These are phyloP conservation scores for Chymomyza amoena DNA, from an alignment of 2,888 invertebrate species.

Conservation along the genomic window DNA sequence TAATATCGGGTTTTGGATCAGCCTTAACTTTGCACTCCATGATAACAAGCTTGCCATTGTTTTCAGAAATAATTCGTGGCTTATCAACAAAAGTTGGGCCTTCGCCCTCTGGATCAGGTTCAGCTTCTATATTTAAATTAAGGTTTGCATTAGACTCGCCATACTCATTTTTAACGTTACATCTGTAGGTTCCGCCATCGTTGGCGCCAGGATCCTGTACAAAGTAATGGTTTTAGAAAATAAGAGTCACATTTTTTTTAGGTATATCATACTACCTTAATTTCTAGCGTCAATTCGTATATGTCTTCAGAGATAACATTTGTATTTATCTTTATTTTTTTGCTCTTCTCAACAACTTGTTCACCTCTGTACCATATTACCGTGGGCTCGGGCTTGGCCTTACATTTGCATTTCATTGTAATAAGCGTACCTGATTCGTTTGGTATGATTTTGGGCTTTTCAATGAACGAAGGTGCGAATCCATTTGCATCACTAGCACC, in stretches of 20 bases:
- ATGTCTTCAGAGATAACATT: constrained; percentile 89
- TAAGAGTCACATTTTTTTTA: not conserved
- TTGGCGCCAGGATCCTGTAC: constrained; percentile 87
- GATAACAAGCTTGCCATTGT: constrained; percentile 89
- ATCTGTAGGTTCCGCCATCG: constrained; percentile 93
- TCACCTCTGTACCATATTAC: constrained; percentile 97
- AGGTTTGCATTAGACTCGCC: constrained; percentile 98
- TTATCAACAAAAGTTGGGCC: constrained; percentile 96
- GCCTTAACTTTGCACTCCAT: constrained; percentile 93
- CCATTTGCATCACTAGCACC: constrained; percentile 93
- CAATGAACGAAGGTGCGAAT: constrained; percentile 97
- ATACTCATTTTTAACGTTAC: constrained; percentile 95
- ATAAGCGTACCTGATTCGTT: constrained; percentile 98
- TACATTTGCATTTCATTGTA: constrained; percentile 97
- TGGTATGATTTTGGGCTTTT: constrained; percentile 99
- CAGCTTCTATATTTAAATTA: constrained; percentile 97
- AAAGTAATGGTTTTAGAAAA: not conserved
- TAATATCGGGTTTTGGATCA: constrained; percentile 89
- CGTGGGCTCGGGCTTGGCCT: constrained; percentile 95
- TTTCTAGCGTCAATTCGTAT: constrained; percentile 90
- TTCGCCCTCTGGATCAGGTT: constrained; percentile 94
- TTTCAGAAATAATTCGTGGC: constrained; percentile 91
- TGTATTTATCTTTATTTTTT: constrained; percentile 90
- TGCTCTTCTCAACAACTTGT: constrained; percentile 89
- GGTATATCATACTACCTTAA: constrained; percentile 81